Evolutionary conservation across 2,113 vertebrate genomes (phyloP).

Genomic region (Erpornis zantholeuca): DNA sequence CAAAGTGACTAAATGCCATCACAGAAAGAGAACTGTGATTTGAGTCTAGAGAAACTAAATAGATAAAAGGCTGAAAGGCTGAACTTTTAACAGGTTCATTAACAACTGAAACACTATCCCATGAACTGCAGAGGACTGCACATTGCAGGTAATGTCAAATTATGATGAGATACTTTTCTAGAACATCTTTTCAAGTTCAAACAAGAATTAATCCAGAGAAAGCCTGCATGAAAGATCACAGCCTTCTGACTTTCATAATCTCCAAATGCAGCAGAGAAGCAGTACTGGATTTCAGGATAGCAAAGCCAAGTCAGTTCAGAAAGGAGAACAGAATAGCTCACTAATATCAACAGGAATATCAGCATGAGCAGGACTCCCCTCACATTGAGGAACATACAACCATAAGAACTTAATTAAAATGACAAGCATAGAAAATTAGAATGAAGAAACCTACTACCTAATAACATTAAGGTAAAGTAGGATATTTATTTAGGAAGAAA

Average conservation of each 20-base stretch:
- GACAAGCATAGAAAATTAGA: background rate
- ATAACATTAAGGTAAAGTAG: background rate
- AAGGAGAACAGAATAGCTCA: background rate
- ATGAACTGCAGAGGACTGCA: background rate
- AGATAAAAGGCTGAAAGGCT: background rate
- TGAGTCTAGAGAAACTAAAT: background rate
- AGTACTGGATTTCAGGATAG: constrained; percentile 1
- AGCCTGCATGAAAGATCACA: background rate
- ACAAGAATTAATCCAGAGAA: constrained; percentile 43
- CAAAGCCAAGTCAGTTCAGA: background rate
- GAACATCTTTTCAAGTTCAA: constrained; percentile 21
- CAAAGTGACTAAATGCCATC: constrained; percentile 1
- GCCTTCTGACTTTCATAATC: constrained; percentile 8
- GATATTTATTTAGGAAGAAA: background rate
- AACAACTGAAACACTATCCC: constrained; percentile 8
- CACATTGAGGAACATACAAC: background rate
- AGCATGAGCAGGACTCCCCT: background rate
- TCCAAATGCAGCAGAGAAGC: background rate
- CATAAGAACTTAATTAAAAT: background rate
- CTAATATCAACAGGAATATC: background rate
- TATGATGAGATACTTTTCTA: background rate
- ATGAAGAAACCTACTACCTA: background rate
- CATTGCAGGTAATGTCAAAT: background rate
- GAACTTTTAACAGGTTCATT: constrained; percentile 24
- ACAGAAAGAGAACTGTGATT: background rate